A percentile compares a stretch with the other conserved stretches of the same genome.
phyloP scores from a whole-genome alignment of 2,113 vertebrate species.

The Phocoena sinus region DNA sequence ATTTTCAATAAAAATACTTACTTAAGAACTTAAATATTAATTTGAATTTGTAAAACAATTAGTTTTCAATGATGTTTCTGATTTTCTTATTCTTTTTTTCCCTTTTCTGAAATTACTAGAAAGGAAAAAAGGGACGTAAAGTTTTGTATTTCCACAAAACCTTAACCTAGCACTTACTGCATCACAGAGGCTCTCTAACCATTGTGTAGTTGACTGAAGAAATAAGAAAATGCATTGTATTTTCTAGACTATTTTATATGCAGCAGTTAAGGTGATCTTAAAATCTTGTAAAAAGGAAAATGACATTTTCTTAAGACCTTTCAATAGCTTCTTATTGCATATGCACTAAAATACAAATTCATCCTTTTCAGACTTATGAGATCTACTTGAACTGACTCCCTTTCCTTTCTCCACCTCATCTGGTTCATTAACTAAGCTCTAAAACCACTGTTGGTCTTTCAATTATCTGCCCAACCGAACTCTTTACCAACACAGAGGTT shows the following conservation, averaged over 20 bases:
- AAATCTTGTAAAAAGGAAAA: neutral
- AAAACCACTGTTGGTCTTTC: neutral
- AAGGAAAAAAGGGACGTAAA: neutral
- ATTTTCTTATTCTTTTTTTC: neutral
- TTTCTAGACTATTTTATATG: neutral
- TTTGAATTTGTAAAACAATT: neutral
- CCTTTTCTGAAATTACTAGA: neutral
- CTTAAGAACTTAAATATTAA: neutral
- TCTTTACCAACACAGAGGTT: neutral
- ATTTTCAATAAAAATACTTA: neutral
- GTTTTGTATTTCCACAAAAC: neutral
- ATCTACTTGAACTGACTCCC: neutral
- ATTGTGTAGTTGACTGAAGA: neutral
- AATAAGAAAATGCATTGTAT: neutral
- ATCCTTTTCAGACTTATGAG: neutral
- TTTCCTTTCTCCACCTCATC: neutral
- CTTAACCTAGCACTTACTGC: neutral
- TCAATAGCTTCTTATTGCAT: neutral
- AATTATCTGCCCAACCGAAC: neutral
- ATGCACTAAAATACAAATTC: neutral
- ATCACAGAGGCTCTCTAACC: neutral
- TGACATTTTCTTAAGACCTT: neutral
- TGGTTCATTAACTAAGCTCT: neutral
- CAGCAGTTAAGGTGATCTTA: neutral
- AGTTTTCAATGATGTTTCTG: neutral